Evolutionary conservation across 2,888 invertebrate genomes (phyloP).

Genomic region (Tachina grossa): DNA sequence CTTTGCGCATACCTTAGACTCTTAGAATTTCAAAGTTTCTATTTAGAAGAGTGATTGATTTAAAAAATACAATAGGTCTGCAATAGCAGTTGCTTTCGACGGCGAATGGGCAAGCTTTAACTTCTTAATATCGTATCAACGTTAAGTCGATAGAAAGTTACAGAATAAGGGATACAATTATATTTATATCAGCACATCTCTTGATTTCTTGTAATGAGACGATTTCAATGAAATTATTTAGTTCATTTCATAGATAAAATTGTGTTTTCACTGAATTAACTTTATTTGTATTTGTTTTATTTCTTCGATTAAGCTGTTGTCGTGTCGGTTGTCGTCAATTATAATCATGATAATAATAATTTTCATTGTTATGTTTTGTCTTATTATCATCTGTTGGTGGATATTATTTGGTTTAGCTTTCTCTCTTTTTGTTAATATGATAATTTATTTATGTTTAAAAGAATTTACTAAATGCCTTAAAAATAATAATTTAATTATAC

Average conservation of each 20-base stretch:
- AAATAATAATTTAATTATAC: neutral
- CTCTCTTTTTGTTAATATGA: neutral
- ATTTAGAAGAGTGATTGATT: no score
- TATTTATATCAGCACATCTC: no score
- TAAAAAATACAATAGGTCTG: no score
- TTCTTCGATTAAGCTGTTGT: conserved; percentile 9
- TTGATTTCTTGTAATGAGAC: no score
- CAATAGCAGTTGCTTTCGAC: no score
- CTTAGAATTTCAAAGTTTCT: no score
- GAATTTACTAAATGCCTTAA: conserved; percentile 4
- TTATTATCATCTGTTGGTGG: neutral
- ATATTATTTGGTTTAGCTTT: neutral
- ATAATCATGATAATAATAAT: neutral
- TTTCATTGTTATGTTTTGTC: neutral
- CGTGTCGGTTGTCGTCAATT: neutral
- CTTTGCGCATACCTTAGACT: no score
- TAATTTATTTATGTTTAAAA: neutral
- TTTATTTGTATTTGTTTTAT: neutral
- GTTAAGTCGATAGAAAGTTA: no score
- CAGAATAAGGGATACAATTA: no score
- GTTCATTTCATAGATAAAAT: neutral
- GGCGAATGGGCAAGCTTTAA: no score
- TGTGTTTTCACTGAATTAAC: neutral
- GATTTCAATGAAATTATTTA: no score
- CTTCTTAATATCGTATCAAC: no score